phyloP scores from a whole-genome alignment of 2,113 vertebrate genomes.

The Strix uralensis region DNA sequence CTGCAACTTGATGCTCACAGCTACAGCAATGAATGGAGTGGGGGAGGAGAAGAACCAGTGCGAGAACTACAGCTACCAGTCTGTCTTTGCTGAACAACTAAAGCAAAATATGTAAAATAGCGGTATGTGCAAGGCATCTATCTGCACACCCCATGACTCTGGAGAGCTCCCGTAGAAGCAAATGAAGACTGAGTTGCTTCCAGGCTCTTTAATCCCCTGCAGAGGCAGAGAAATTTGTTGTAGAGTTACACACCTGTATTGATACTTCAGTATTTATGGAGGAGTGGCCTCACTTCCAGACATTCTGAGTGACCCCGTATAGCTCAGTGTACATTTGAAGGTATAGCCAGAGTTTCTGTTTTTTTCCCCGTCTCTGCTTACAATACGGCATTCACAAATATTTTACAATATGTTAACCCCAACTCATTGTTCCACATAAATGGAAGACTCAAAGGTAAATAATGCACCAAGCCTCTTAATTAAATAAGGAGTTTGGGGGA shows the following conservation, averaged over 20 bases:
- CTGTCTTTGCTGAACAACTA: neutral
- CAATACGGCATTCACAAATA: slow-evolving; percentile 1
- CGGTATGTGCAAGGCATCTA: neutral
- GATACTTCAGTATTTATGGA: neutral
- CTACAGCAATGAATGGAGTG: slow-evolving; percentile 31
- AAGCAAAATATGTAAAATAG: neutral
- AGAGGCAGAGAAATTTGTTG: neutral
- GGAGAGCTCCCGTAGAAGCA: neutral
- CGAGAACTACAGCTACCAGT: neutral
- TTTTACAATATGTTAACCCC: neutral
- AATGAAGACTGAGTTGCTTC: neutral
- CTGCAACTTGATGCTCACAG: slow-evolving; percentile 52
- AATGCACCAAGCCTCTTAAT: slow-evolving; percentile 58
- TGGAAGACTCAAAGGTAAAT: slow-evolving; percentile 41
- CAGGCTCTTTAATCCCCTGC: neutral
- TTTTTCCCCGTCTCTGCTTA: neutral
- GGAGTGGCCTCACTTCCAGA: neutral
- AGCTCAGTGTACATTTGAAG: neutral
- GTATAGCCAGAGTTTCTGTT: neutral
- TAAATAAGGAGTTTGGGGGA: slow-evolving; percentile 41
- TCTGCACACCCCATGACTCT: neutral
- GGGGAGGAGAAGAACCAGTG: slow-evolving; percentile 14
- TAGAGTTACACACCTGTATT: slow-evolving; percentile 2
- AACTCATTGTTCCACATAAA: slow-evolving; percentile 18
- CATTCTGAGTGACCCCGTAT: neutral